Evolutionary conservation across 2,113 vertebrate genomes (phyloP).

Genomic region (Apeltes quadracus): DNA sequence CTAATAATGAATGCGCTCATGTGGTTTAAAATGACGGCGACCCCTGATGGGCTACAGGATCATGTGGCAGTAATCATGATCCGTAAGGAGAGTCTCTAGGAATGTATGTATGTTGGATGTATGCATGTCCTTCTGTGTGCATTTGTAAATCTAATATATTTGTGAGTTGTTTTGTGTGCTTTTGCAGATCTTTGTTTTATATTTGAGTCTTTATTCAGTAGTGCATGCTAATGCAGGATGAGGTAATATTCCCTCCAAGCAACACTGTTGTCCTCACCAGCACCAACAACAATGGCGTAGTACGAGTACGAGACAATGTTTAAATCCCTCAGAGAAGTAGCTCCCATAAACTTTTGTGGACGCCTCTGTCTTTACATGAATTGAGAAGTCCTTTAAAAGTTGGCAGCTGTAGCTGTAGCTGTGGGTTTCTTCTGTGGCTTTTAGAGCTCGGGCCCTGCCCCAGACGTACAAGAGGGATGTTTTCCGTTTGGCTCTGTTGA

Average conservation of each 20-base stretch:
- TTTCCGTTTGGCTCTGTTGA: slow-evolving; percentile 47
- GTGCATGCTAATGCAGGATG: slow-evolving; percentile 62
- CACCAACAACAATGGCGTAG: slow-evolving; percentile 16
- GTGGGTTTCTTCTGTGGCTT: slow-evolving; percentile 14
- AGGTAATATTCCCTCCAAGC: slow-evolving; percentile 67
- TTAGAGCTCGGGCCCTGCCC: slow-evolving; percentile 41
- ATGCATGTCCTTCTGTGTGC: too few species aligned
- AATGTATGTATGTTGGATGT: too few species aligned
- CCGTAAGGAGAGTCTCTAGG: too few species aligned
- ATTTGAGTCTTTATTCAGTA: slow-evolving; percentile 52
- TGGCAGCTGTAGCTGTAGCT: slow-evolving; percentile 17
- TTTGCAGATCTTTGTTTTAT: too few species aligned
- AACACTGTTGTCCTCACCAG: slow-evolving; percentile 49
- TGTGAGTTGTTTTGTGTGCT: too few species aligned
- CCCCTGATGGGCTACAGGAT: too few species aligned
- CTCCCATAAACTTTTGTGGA: slow-evolving; percentile 16
- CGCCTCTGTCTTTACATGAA: slow-evolving; percentile 23
- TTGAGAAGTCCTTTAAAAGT: slow-evolving; percentile 32
- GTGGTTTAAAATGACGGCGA: too few species aligned
- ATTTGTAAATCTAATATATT: too few species aligned
- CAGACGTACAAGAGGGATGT: slow-evolving; percentile 48
- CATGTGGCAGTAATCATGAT: too few species aligned
- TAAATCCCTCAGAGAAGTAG: slow-evolving; percentile 3
- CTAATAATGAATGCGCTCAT: too few species aligned
- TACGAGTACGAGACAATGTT: slow-evolving; percentile 23